Evolutionary conservation across 2,888 invertebrate genomes (phyloP), one percentile per base, ranked within the genome.

Genomic region (Agriotes lineatus): DNA sequence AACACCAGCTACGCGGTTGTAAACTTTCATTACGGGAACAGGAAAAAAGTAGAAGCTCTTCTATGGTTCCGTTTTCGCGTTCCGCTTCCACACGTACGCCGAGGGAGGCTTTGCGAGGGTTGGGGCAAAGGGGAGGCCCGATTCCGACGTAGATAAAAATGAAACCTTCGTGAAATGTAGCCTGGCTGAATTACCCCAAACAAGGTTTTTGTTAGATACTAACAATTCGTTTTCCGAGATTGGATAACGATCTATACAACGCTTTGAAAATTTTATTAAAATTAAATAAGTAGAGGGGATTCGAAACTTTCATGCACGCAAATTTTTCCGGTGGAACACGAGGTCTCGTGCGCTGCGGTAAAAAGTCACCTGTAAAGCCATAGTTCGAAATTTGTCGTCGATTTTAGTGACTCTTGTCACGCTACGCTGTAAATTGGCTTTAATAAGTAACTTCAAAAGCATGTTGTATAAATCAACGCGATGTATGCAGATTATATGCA

Each of bases 11-110:
- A 56, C 52, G 66, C 67, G 68, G 72, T 70, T 73, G 72, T 74
- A 74, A 73, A 74, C 64, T 74, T 73, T 73, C 72, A 74, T 74
- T 74, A 74, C 71, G 50, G 48, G 45, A 66, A 22, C 45, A 37
- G 45, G 39, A 69, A 69, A 65, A 68, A 69, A 56, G 54, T 61
- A 50, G 64, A 56, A 69, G 35, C 42, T 65, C 48, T 60, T 37
- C 60, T 56, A 50, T 56, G 42, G n/a, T 69, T 56, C 19, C 42
- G 30, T 58, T 61, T 66, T 62, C 44, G 52, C 56, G 62, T 70
- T 70, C 39, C 66, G 57, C 66, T 70, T 58, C 66, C 14, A 19
- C 69, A 66, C 69, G 69, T 70, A 52, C 44, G n/a, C 66, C 35
- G 19, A 35, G 52, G 42, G 33, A 20, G 35, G 37, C 19, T 42